phyloP scores from a whole-genome alignment of 2,888 invertebrate genomes.

The Caenorhabditis doughertyi region DNA sequence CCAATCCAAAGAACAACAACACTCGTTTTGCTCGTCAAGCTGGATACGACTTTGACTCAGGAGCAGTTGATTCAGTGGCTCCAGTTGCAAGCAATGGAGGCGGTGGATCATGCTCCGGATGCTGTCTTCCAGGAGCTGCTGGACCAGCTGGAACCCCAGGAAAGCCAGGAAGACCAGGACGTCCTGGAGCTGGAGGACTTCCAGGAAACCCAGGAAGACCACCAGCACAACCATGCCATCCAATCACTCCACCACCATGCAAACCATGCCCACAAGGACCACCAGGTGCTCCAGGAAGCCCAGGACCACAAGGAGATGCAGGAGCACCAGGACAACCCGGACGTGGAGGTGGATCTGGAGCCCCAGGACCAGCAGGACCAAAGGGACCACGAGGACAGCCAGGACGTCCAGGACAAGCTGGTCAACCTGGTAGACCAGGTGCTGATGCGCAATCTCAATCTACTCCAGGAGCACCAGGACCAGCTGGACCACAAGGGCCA shows the following conservation, averaged over 20 bases:
- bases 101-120: conserved; percentile 67
- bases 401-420: conserved; percentile 71
- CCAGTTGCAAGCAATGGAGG: conserved; percentile 30
- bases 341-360: conserved; percentile 62
- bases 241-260: conserved; percentile 68
- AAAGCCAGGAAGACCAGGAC: conserved; percentile 71
- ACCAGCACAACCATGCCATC: conserved; percentile 68
- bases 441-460: conserved; percentile 40
- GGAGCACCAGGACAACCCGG: conserved; percentile 73
- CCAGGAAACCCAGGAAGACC: conserved; percentile 72
- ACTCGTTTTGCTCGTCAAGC: conserved; percentile 73
- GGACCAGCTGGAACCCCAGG: conserved; percentile 76
- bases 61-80: conserved; percentile 50
- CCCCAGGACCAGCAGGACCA: conserved; percentile 68
- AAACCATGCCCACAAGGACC: conserved; percentile 72
- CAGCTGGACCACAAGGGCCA: conserved; percentile 66
- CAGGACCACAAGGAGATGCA: conserved; percentile 68
- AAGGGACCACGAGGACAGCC: conserved; percentile 75
- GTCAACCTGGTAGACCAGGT: conserved; percentile 67
- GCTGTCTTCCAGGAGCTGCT: conserved; percentile 75
- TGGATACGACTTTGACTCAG: conserved; percentile 61
- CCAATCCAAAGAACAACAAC: conserved; percentile 55
- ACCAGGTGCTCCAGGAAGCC: conserved; percentile 72
- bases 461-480: conserved; percentile 69
- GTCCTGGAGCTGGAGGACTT: conserved; percentile 71